A percentile compares a stretch with the other conserved stretches of the same genome.
phyloP scores from a whole-genome alignment of 1,140 invertebrate genomes.

The Hetaerina americana region DNA sequence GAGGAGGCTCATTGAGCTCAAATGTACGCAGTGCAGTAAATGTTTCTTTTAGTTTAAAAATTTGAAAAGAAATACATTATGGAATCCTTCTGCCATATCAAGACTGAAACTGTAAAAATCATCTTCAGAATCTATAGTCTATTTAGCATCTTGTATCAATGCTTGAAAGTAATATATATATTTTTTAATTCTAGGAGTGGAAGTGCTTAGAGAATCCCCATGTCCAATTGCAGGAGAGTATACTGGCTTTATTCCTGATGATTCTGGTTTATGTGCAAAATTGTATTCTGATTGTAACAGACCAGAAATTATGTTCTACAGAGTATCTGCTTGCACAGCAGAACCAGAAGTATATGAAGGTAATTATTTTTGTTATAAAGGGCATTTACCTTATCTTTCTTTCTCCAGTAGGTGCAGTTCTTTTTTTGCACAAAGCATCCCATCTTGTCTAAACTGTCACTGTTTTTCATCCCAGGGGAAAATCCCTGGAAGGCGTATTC shows the following conservation, averaged over 20 bases:
- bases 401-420: too few species aligned
- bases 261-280: constrained; percentile 52
- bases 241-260: constrained; percentile 48
- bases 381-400: too few species aligned
- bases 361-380: constrained; percentile 25
- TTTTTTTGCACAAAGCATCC: too few species aligned
- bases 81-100: too few species aligned
- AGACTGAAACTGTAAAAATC: neutral
- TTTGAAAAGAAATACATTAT: too few species aligned
- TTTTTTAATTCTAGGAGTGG: constrained; percentile 30
- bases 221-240: constrained; percentile 59
- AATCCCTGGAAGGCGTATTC: too few species aligned
- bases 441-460: too few species aligned
- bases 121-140: neutral
- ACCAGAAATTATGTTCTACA: constrained; percentile 58
- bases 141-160: neutral
- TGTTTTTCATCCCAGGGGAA: too few species aligned
- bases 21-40: too few species aligned
- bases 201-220: constrained; percentile 36
- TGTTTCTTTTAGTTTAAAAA: too few species aligned
- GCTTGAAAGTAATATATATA: constrained; percentile 1
- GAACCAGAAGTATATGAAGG: constrained; percentile 48
- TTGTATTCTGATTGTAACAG: constrained; percentile 54
- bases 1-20: too few species aligned
- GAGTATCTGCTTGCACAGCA: constrained; percentile 46